Percentiles rank a stretch among this genome's conserved stretches.
Conservation (phyloP, 2,797 vertebrate species). For the Epinephelus coioides region DNA sequence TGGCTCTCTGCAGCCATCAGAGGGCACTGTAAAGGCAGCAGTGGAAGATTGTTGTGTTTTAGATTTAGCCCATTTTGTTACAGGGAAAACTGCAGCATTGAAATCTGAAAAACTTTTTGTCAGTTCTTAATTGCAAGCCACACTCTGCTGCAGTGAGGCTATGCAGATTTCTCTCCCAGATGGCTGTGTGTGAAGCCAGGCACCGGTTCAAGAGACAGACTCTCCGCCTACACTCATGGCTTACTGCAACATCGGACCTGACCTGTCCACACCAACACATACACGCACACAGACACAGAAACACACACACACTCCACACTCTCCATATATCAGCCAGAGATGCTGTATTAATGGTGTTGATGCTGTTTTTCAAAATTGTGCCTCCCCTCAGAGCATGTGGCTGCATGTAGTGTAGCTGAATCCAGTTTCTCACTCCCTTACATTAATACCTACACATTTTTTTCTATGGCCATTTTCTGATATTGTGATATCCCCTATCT, state of each 20-base stretch:
- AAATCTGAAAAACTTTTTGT: conserved; percentile 41
- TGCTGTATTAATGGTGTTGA: neutral
- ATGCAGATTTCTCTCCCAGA: conserved; percentile 64
- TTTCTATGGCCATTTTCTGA: neutral
- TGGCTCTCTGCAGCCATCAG: conserved; percentile 32
- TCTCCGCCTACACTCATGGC: conserved; percentile 62
- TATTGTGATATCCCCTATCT: neutral
- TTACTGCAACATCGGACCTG: conserved; percentile 44
- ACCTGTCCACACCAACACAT: conserved; percentile 38
- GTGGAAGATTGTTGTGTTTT: conserved; percentile 14
- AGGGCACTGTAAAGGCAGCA: conserved; percentile 26
- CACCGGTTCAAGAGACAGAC: conserved; percentile 61
- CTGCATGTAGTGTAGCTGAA: conserved; percentile 1
- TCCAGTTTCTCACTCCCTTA: neutral
- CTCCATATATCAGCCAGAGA: conserved; percentile 21
- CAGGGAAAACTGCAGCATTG: conserved; percentile 16
- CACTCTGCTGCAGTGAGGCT: conserved; percentile 39
- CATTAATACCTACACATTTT: no score
- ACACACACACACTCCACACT: neutral
- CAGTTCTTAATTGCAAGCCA: conserved; percentile 46
- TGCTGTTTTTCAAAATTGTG: conserved; percentile 6
- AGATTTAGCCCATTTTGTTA: conserved; percentile 32
- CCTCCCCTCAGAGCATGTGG: neutral
- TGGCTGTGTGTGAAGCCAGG: conserved; percentile 51
- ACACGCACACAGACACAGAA: conserved; percentile 3